Evolutionary conservation across 2,797 vertebrate genomes (phyloP).

Genomic region (Tragelaphus eurycerus): DNA sequence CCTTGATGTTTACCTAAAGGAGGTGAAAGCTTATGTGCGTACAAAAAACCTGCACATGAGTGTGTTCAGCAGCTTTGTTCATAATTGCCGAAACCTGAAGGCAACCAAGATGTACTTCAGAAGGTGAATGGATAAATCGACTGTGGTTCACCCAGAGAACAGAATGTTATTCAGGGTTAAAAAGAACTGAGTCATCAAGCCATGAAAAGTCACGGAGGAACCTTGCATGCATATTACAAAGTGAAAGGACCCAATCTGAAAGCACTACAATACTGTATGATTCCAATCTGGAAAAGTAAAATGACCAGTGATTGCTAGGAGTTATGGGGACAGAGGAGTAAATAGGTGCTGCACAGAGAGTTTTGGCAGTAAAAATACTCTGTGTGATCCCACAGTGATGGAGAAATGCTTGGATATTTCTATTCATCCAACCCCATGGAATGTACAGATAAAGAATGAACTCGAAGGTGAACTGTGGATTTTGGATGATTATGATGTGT

Average conservation of each 20-base stretch:
- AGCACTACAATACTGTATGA: neutral
- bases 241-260: neutral
- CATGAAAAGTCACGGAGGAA: neutral
- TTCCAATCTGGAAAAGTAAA: neutral
- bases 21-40: neutral
- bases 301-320: neutral
- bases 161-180: neutral
- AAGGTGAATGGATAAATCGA: neutral
- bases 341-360: too few species aligned
- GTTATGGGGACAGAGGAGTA: accelerated
- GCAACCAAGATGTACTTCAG: neutral
- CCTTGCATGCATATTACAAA: neutral
- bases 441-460: neutral
- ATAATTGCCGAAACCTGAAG: neutral
- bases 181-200: neutral
- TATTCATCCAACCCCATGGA: neutral
- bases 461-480: neutral
- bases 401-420: neutral
- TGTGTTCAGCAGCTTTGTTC: neutral
- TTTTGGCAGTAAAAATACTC: neutral
- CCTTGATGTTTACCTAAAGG: neutral
- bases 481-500: neutral
- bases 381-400: accelerated
- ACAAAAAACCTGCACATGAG: neutral
- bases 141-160: neutral